Conservation (phyloP, 2,113 vertebrate species). For the Seriola dumerili region DNA sequence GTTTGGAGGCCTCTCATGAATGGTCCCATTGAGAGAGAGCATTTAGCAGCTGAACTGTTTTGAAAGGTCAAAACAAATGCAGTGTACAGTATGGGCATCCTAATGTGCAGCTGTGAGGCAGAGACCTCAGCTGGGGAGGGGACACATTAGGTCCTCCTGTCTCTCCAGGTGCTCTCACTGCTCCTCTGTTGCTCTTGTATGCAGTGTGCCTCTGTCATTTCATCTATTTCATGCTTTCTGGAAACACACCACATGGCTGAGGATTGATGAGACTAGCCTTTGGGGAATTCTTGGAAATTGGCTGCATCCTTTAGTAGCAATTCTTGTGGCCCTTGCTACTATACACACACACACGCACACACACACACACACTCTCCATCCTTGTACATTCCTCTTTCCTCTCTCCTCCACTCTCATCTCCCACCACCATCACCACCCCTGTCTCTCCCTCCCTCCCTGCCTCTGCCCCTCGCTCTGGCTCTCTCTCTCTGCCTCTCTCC, state of each 20-base stretch:
- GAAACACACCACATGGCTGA: slow-evolving; percentile 27
- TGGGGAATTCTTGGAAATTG: slow-evolving; percentile 58
- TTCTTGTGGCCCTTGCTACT: slow-evolving; percentile 54
- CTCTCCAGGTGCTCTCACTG: slow-evolving; percentile 58
- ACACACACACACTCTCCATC: slow-evolving; percentile 42
- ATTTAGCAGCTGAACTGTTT: slow-evolving; percentile 53
- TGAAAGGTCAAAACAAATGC: slow-evolving; percentile 66
- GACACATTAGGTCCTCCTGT: slow-evolving; percentile 52
- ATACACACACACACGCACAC: slow-evolving; percentile 32
- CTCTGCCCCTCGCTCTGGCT: slow-evolving; percentile 58
- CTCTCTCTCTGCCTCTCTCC: slow-evolving; percentile 72
- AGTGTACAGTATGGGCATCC: slow-evolving; percentile 55
- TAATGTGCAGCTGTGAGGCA: slow-evolving; percentile 69
- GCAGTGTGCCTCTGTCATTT: slow-evolving; percentile 24
- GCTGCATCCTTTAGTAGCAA: slow-evolving; percentile 68
- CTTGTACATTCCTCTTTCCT: slow-evolving; percentile 58
- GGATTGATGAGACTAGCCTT: slow-evolving; percentile 60
- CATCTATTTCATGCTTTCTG: slow-evolving; percentile 23
- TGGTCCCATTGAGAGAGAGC: slow-evolving; percentile 40
- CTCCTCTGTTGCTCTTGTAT: slow-evolving; percentile 40
- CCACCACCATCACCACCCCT: slow-evolving; percentile 52
- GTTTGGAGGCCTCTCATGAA: slow-evolving; percentile 46
- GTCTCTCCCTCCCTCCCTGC: slow-evolving; percentile 65
- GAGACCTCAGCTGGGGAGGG: slow-evolving; percentile 56
- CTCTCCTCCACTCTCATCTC: slow-evolving; percentile 68